A percentile compares a stretch with the other conserved stretches of the same genome.
phyloP scores from a whole-genome alignment of 2,113 vertebrate genomes.

The Cochlearius cochlearius region DNA sequence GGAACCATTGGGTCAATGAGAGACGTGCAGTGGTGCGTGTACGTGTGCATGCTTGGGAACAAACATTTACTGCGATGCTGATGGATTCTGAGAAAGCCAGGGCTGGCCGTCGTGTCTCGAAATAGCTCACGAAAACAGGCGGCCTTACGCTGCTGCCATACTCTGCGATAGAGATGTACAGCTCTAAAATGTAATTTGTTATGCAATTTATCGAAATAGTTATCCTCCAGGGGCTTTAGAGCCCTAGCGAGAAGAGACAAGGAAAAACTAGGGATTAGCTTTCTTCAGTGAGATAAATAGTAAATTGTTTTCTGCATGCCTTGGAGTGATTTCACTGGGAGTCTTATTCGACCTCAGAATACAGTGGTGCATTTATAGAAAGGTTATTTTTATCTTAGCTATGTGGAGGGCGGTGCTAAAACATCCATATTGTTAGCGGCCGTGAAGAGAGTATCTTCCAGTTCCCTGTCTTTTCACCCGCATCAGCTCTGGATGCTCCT shows the following conservation, averaged over 20 bases:
- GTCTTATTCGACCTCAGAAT: background rate
- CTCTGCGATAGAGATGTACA: background rate
- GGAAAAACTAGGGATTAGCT: background rate
- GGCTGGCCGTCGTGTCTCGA: background rate
- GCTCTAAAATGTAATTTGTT: background rate
- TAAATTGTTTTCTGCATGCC: conserved; percentile 4
- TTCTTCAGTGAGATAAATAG: background rate
- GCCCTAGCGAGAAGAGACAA: background rate
- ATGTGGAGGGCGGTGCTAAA: background rate
- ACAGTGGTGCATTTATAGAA: conserved; percentile 24
- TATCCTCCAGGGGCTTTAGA: background rate
- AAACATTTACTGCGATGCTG: background rate
- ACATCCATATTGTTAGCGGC: background rate
- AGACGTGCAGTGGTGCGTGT: background rate
- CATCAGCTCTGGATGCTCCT: background rate
- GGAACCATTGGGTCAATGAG: background rate
- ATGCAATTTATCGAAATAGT: background rate
- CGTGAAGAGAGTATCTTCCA: background rate
- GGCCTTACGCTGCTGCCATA: background rate
- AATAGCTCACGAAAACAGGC: conserved; percentile 53
- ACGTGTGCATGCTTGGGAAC: background rate
- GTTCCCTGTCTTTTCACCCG: background rate
- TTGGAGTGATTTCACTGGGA: background rate
- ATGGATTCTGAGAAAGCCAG: conserved; percentile 46
- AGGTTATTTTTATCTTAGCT: conserved; percentile 43